Conservation (phyloP, 2,113 vertebrate species). For the Burhinus bistriatus region DNA sequence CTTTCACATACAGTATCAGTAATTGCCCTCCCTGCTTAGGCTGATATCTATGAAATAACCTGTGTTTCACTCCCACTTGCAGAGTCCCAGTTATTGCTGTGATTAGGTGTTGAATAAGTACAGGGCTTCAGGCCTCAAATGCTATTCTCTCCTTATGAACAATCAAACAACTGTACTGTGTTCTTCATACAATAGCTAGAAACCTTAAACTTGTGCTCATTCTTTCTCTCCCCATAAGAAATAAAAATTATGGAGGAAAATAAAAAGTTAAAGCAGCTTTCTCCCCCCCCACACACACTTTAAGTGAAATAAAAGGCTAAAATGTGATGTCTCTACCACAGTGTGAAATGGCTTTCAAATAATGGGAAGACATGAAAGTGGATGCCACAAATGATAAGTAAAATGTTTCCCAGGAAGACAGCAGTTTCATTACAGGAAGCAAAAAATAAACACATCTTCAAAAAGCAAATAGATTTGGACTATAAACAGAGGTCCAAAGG, state of each 20-base stretch:
- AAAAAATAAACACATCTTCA: neutral
- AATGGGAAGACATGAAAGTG: neutral
- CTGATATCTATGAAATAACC: slow-evolving; percentile 2
- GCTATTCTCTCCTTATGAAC: neutral
- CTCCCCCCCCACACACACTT: neutral
- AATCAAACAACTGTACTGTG: neutral
- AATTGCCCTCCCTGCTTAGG: neutral
- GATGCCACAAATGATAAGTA: neutral
- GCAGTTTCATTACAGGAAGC: neutral
- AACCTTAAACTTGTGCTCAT: neutral
- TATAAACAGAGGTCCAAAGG: neutral
- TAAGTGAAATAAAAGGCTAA: slow-evolving; percentile 4
- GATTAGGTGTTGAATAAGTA: neutral
- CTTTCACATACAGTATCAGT: neutral
- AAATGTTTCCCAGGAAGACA: neutral
- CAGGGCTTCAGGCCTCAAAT: neutral
- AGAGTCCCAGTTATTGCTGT: neutral
- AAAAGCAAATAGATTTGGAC: slow-evolving; percentile 19
- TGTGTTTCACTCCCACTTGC: neutral
- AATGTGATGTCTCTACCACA: neutral
- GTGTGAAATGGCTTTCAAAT: slow-evolving; percentile 35
- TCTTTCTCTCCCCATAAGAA: neutral
- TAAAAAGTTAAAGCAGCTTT: neutral
- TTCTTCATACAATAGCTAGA: neutral
- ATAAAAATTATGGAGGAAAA: neutral